Evolutionary conservation across 2,888 invertebrate species (phyloP).

Genomic region (Cheilosia vernalis): DNA sequence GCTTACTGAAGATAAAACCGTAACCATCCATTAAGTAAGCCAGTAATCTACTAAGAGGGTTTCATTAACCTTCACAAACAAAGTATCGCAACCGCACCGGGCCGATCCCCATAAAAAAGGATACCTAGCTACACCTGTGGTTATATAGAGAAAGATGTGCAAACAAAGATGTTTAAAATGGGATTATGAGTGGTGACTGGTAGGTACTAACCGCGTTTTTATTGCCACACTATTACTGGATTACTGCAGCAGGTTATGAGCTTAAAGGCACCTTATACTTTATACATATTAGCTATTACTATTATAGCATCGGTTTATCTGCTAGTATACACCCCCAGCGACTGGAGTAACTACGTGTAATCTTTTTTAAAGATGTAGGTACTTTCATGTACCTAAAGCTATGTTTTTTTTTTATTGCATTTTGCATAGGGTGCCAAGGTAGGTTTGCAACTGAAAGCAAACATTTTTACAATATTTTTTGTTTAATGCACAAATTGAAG

Average conservation of each 20-base stretch:
- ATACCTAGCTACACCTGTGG: conserved; percentile 18
- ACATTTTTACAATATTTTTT: no score
- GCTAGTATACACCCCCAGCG: conserved; percentile 2
- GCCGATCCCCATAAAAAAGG: conserved; percentile 17
- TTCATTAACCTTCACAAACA: conserved; percentile 31
- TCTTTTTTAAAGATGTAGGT: no score
- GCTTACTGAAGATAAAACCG: conserved; percentile 9
- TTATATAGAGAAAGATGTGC: neutral
- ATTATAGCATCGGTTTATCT: neutral
- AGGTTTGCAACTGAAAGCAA: no score
- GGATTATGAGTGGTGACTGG: neutral
- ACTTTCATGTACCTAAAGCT: neutral
- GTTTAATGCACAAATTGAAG: no score
- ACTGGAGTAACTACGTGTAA: neutral
- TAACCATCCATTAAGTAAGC: conserved; percentile 47
- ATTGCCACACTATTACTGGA: conserved; percentile 51
- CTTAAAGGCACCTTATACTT: conserved; percentile 51
- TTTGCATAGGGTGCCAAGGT: no score
- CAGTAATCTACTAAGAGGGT: conserved; percentile 46
- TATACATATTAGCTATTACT: no score
- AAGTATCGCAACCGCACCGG: neutral
- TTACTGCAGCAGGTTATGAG: conserved; percentile 49
- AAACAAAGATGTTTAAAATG: conserved; percentile 11
- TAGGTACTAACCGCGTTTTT: conserved; percentile 29
- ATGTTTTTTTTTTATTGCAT: no score